Percentiles rank a stretch among this genome's conserved stretches.
Evolutionary conservation across 2,113 vertebrate species (phyloP).

Genomic region (Notothenia rossii): DNA sequence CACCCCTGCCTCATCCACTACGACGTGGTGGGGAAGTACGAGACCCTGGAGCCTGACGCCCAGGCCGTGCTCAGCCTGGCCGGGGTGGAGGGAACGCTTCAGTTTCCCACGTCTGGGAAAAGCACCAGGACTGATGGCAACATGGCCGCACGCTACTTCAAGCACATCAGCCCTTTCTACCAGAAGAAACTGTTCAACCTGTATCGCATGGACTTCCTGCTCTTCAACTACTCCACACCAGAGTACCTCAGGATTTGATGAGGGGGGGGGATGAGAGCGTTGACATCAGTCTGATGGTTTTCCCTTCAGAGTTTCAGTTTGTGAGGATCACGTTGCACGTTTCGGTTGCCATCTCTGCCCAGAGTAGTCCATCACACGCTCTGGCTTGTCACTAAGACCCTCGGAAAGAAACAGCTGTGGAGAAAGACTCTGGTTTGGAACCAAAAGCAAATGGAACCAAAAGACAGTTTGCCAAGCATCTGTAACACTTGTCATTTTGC

Average conservation of each 20-base stretch:
- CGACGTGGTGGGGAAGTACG: constrained; percentile 94
- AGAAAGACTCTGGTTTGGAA: constrained; percentile 16
- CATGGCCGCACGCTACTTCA: constrained; percentile 89
- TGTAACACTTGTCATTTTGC: not conserved
- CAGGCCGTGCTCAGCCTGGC: constrained; percentile 88
- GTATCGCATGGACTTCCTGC: constrained; percentile 95
- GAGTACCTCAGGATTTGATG: constrained; percentile 87
- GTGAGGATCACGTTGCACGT: constrained; percentile 53
- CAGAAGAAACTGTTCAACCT: constrained; percentile 94
- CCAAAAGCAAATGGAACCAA: constrained; percentile 16
- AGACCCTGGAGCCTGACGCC: constrained; percentile 91
- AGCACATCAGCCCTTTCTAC: constrained; percentile 92
- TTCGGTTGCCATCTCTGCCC: not conserved
- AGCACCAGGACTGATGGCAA: constrained; percentile 84
- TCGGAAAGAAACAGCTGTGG: not conserved
- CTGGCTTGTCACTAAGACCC: constrained; percentile 2
- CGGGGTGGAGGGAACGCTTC: constrained; percentile 82
- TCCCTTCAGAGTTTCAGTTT: not conserved
- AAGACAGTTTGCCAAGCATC: not conserved
- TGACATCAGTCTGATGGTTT: no score
- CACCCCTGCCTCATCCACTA: constrained; percentile 95
- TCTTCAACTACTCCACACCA: constrained; percentile 95
- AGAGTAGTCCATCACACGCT: constrained; percentile 3
- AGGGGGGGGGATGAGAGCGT: not conserved
- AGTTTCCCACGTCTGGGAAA: constrained; percentile 86